These are phyloP conservation scores for Drosophila mulleri DNA, from an alignment of 2,888 invertebrate genomes.

Conservation along the genomic window DNA sequence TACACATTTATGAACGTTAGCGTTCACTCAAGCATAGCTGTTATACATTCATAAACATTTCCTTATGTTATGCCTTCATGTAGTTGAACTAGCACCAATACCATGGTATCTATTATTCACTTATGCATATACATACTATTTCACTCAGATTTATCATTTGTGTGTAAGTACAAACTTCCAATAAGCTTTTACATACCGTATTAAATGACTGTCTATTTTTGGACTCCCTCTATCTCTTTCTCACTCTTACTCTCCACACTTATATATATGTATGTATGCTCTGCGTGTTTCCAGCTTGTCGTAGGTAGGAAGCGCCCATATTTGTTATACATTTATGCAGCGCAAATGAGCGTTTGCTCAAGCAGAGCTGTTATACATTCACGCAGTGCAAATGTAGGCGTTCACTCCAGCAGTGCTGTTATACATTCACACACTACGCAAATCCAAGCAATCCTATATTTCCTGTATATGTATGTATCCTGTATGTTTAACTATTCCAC, in stretches of 20 bases:
- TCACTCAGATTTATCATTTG: slow-evolving; percentile 1
- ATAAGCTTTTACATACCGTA: not conserved
- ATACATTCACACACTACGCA: not conserved
- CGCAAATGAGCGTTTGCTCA: not conserved
- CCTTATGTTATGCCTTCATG: not conserved
- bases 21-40: not conserved
- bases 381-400: not conserved
- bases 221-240: not conserved
- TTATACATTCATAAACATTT: not conserved
- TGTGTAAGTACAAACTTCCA: not conserved
- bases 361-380: not conserved
- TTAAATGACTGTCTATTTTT: slow-evolving; percentile 1
- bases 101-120: not conserved
- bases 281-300: not conserved
- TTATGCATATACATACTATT: not conserved
- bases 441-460: not conserved
- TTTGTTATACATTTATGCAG: not conserved
- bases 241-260: not conserved
- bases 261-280: not conserved
- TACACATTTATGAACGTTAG: not conserved
- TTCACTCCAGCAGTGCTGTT: no score
- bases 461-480: no score
- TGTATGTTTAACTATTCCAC: not conserved
- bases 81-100: not conserved
- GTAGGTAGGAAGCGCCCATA: not conserved